Base-by-base conservation (phyloP, 2,113 vertebrate genomes). In the Camarhynchus parvulus region DNA sequence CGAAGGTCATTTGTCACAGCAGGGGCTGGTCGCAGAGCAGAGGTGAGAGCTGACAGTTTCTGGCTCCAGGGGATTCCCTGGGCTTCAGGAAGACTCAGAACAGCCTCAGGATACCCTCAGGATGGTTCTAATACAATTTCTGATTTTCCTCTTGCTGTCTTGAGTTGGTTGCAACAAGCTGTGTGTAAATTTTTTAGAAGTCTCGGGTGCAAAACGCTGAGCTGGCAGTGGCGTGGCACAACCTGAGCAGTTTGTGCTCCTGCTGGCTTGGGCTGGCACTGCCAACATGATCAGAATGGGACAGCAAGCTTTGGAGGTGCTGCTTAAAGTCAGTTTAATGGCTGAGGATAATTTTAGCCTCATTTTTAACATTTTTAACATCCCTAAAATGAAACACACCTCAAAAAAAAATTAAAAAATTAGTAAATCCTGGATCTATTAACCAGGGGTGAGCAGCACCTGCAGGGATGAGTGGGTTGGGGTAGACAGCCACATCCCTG, bases 31-130 rank as follows among this genome's bases (percentile, higher is more conserved):
- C 3, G 5, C 22, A 56, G 77, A 73, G 77, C 7, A n/a, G 69
- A 49, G 52, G 93, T 81, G 53, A 91, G 68, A 95, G 39, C 63
- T 81, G 92, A 93, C 90, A 82, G 41, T 56, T 96, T 83, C 83
- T 94, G 83, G 74, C 95, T 87, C 28, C 75, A 78, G 89, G 92
- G 76, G 13, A n/a, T 85, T 96, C 80, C 79, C 79, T 13, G 23
- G 80, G 89, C 92, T 86, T 95, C 90, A 72, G 92, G 85, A 93
- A 90, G 94, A 7, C 56, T 59, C 20, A 59, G n/a, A 59, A 11
- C 22, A 59, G 56, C 56, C 56, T 59, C 33, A 16, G 90, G 95
- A 96, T 22, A 39, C 85, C 94, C 91, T 73, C 24, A 35, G 85
- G 96, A 89, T 47, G 15, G 68, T 72, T 78, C 69, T 89, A 62